Evolutionary conservation across 1,140 invertebrate species (phyloP).

Genomic region (Nasonia longicornis): DNA sequence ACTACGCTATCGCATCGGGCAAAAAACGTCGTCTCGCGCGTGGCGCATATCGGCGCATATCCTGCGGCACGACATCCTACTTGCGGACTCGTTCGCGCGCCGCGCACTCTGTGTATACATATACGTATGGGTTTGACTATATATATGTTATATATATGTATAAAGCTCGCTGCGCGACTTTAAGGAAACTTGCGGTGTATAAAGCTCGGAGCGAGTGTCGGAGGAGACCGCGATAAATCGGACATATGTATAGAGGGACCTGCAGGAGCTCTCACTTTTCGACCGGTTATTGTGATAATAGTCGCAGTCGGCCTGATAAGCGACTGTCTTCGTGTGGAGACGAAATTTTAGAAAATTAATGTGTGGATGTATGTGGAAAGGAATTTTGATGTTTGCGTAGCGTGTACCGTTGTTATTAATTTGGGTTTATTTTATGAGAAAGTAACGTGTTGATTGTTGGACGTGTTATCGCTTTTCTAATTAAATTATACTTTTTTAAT

Average conservation of each 20-base stretch:
- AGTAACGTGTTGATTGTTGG: not conserved
- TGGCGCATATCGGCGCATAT: constrained; percentile 56
- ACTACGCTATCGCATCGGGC: not conserved
- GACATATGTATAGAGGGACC: not conserved
- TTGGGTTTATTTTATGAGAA: no score
- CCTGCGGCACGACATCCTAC: constrained; percentile 65
- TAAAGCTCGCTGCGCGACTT: constrained; percentile 33
- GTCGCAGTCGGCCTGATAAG: not conserved
- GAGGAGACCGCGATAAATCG: constrained; percentile 60
- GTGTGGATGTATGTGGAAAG: no score
- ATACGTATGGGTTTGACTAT: no score
- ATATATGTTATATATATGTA: no score
- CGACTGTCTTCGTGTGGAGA: not conserved
- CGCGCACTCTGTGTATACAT: no score
- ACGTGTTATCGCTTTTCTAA: no score
- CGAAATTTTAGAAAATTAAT: no score
- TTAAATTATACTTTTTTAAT: no score
- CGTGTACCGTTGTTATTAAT: no score
- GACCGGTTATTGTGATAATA: not conserved
- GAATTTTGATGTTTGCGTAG: no score
- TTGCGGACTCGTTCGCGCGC: constrained; percentile 46
- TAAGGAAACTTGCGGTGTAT: constrained; percentile 60
- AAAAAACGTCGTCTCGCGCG: not conserved
- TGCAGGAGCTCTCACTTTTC: not conserved
- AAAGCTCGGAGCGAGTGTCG: constrained; percentile 44